Base-by-base conservation (phyloP, 1,140 invertebrate species). In the Drosophila ficusphila region DNA sequence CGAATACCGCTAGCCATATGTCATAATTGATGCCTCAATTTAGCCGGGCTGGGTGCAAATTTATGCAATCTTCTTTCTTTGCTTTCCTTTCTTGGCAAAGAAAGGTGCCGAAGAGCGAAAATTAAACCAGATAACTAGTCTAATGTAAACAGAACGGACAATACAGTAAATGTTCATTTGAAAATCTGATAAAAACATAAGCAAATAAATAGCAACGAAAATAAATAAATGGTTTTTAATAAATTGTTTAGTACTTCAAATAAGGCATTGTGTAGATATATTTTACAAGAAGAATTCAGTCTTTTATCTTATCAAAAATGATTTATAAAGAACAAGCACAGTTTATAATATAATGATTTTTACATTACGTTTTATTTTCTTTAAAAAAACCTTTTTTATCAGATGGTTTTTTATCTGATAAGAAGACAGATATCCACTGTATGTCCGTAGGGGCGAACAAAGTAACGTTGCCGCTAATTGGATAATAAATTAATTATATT, bases 401-500 rank as follows among this genome's bases (percentile, higher is more conserved):
- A n/a, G n/a, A n/a, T n/a, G n/a, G n/a, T n/a, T n/a, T n/a, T n/a
- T n/a, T n/a, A 8, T 54, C 23, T 46, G n/a, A 46, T 56, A 56
- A 48, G 25, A 14, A 33, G 6, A 0, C 25, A 11, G 19, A 39
- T 34, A 42, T 29, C 23, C 23, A 9, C 3, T 11, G 8, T 7
- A 48, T 18, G 34, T 27, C 11, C 16, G 18, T 29, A 39, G 27
- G 21, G 7, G 18, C 29, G 12, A 57, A 73, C 44, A 54, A 65
- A 56, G 42, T 49, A 54, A 44, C 56, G 42, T 64, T 42, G 39
- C 71, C 71, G 64, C 79, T 79, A 88, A 85, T 85, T 85, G 77
- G 82, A 68, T 73, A 82, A 83, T 85, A 53, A 67, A 81, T 52
- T 76, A 73, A 81, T 60, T 81, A 54, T 62, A 81, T 52, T 81